Base-by-base conservation (phyloP, 1,140 invertebrate genomes). In the Scaptodrosophila lebanonensis region DNA sequence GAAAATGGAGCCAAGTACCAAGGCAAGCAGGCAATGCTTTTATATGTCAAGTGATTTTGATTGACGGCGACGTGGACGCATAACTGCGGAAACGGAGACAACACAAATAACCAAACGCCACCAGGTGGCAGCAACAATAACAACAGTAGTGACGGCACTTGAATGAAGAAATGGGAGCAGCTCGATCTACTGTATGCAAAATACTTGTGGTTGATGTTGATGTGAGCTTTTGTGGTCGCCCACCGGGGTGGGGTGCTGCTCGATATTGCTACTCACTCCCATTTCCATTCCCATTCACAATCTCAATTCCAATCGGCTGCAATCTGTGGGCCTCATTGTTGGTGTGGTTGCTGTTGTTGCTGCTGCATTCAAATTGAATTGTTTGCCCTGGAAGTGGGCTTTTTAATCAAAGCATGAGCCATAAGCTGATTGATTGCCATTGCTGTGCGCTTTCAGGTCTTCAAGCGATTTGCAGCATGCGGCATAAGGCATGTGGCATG, bases 351-450 rank as follows among this genome's bases (percentile, higher is more conserved):
- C 35, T 50, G 45, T 65, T 42, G 51, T 20, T 33, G 52, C 33
- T n/a, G n/a, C n/a, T n/a, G n/a, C n/a, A n/a, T n/a, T n/a, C 52
- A 63, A 65, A 66, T 66, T 66, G 64, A 66, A 63, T 66, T 63
- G 58, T 47, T 50, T 66, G 58, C 29, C 16, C 33, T 18, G 12
- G 36, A 18, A 11, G 13, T 57, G 59, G 57, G 53, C 52, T 40
- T 57, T 62, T 62, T 45, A 62, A 62, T 62, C 59, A 62, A n/a
- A n/a, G n/a, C n/a, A n/a, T n/a, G n/a, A n/a, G n/a, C n/a, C n/a
- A n/a, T n/a, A n/a, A n/a, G 3, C 53, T 27, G 48, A 66, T 63
- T 66, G 59, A 66, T 62, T 66, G 50, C 38, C 27, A 32, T 38
- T 32, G 13, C 8, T 7, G 8, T 4, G 16, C 16, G 35, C 18